Base-by-base conservation (phyloP, 1,140 invertebrate species). In the Dendrolimus kikuchii region DNA sequence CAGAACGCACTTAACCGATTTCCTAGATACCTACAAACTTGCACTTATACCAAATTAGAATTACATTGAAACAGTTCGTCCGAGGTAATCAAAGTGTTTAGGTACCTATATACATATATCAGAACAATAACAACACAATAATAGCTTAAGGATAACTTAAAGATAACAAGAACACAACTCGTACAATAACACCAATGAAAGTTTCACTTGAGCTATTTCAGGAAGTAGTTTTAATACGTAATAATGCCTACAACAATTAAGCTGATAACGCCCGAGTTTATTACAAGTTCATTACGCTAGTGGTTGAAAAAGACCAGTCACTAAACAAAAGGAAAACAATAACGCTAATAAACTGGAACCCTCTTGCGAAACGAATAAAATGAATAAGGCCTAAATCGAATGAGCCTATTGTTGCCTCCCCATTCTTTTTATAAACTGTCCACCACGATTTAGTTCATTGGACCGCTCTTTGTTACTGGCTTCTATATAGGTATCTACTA, bases 361-460 rank as follows among this genome's bases (percentile, higher is more conserved):
- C 66, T 71, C 66, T 71, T 65, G 60, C 55, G 60, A 62, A 65
- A 55, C 63, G 68, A 69, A 70, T 73, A 67, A 72, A 74, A 76
- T 66, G 59, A 72, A 74, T 78, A 76, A 63, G 60, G 51, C 50
- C 42, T 55, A 62, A 77, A 77, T 79, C 70, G 63, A 77, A 78
- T 78, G 71, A 69, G 60, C 42, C 61, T 66, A 68, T 73, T 79
- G 66, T 69, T 65, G 53, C 51, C 46, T 54, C 41, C 47, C 49
- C 45, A 53, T 55, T 66, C 62, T 71, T 71, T 79, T 74, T 74
- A 71, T 74, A 72, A 74, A 65, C 69, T 63, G 60, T 52, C 66
- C 51, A 54, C 59, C 63, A 71, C 64, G 68, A 69, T 69, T 71
- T 71, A 23, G 67, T 67, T 74, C 65, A 65, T 64, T 65, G 62